Evolutionary conservation across 2,888 invertebrate genomes (phyloP).

Genomic region (Liopterus haemorrhoidalis): DNA sequence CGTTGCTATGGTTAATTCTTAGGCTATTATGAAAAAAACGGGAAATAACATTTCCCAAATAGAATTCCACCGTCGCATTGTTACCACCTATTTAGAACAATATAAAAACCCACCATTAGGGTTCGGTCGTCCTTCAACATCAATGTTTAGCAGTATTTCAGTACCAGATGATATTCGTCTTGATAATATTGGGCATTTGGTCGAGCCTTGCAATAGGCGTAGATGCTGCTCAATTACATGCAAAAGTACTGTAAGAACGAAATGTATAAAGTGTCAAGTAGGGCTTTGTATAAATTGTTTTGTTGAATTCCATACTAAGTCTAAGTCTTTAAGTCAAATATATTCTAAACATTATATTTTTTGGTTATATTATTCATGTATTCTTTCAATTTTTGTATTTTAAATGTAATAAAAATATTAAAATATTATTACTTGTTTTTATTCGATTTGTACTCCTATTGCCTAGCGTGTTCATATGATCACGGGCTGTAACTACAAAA

Average conservation of each 20-base stretch:
- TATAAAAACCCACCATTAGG: constrained; percentile 20
- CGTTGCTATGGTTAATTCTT: constrained; percentile 23
- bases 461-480: too few species aligned
- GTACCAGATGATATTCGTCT: constrained; percentile 27
- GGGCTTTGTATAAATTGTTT: constrained; percentile 9
- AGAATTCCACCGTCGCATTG: constrained; percentile 21
- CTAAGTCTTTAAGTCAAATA: too few species aligned
- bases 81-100: constrained; percentile 9
- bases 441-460: too few species aligned
- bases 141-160: constrained; percentile 25
- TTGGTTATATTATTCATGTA: too few species aligned
- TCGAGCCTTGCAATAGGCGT: constrained; percentile 22
- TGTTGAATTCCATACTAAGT: constrained; percentile 3
- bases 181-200: constrained; percentile 27
- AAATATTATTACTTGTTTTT: too few species aligned
- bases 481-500: too few species aligned
- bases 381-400: too few species aligned
- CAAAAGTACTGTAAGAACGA: too few species aligned
- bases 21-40: constrained; percentile 19
- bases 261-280: neutral
- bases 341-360: too few species aligned
- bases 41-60: constrained; percentile 12
- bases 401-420: too few species aligned
- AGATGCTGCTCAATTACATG: constrained; percentile 19
- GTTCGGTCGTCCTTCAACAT: constrained; percentile 19